A percentile compares a stretch with the other conserved stretches of the same genome.
Evolutionary conservation across 2,113 vertebrate genomes (phyloP).

Genomic region (Athene noctua): DNA sequence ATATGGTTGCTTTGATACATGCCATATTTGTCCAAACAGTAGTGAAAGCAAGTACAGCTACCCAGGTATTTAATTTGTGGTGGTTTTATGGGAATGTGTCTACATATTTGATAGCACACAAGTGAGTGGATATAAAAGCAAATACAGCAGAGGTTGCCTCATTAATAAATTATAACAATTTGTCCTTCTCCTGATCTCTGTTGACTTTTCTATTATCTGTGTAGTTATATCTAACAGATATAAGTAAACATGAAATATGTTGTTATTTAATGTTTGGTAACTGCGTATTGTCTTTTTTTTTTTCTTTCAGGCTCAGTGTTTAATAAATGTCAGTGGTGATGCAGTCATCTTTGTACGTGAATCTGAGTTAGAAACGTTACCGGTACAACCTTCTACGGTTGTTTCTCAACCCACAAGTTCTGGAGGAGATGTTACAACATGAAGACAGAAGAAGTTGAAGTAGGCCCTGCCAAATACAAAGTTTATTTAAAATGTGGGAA

Average conservation of each 20-base stretch:
- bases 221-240: neutral
- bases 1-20: neutral
- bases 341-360: constrained; percentile 91
- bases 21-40: neutral
- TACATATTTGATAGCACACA: neutral
- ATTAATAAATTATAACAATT: neutral
- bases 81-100: neutral
- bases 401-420: constrained; percentile 67
- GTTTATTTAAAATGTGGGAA: neutral
- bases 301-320: constrained; percentile 88
- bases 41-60: neutral
- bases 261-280: neutral
- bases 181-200: neutral
- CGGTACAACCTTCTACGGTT: constrained; percentile 54
- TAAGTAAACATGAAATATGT: neutral
- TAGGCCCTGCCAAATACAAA: neutral
- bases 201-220: neutral
- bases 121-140: neutral
- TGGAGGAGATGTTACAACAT: constrained; percentile 80
- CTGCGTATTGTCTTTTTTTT: neutral
- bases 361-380: constrained; percentile 81
- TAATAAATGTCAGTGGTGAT: constrained; percentile 97
- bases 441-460: constrained; percentile 36
- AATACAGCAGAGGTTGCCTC: neutral
- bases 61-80: neutral